A percentile compares a stretch with the other conserved stretches of the same genome.
Evolutionary conservation across 2,113 vertebrate species (phyloP).

Genomic region (Calidris pugnax): DNA sequence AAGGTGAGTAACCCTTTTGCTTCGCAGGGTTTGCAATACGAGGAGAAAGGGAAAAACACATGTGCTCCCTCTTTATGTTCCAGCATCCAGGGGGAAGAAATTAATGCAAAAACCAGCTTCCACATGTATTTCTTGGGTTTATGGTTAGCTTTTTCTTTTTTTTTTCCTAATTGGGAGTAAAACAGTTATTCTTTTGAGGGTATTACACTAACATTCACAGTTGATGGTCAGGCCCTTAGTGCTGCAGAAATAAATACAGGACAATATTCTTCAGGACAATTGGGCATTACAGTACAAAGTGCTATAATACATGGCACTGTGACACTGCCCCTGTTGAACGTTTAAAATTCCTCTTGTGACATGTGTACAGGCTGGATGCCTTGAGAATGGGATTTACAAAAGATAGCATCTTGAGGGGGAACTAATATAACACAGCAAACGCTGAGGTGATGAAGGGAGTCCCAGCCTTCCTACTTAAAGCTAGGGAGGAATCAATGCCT

Average conservation of each 20-base stretch:
- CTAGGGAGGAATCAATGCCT: not conserved
- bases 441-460: not conserved
- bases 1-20: slow-evolving; percentile 31
- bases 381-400: not conserved
- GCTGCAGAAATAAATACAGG: not conserved
- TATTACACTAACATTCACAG: not conserved
- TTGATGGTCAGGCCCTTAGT: not conserved
- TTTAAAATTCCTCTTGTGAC: not conserved
- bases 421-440: not conserved
- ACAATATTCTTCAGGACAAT: not conserved
- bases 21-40: not conserved
- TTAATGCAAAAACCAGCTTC: slow-evolving; percentile 28
- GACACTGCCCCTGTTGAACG: not conserved
- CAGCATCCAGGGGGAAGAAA: slow-evolving; percentile 5
- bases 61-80: not conserved
- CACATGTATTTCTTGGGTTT: not conserved
- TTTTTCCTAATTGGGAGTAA: not conserved
- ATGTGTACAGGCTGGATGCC: not conserved
- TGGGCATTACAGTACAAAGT: not conserved
- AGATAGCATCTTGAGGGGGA: not conserved
- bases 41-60: slow-evolving; percentile 34
- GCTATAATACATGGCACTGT: not conserved
- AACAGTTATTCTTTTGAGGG: not conserved
- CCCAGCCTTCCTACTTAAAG: not conserved
- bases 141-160: not conserved